Evolutionary conservation across 2,888 invertebrate species (phyloP).

Genomic region (Drosophila rellima): DNA sequence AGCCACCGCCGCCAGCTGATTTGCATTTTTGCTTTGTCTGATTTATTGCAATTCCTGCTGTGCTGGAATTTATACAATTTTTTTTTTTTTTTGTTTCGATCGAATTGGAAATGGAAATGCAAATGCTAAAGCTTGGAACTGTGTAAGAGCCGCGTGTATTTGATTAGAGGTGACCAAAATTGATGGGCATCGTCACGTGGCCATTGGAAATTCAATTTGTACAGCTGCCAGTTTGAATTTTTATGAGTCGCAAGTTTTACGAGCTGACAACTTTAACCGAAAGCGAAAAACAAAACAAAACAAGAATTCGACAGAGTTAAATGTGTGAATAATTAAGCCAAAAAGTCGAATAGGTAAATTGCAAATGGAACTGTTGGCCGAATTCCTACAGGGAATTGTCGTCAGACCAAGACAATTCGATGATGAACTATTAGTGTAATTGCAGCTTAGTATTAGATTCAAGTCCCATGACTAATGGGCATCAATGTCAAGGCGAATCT

Average conservation of each 20-base stretch:
- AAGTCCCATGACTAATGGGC: conserved; percentile 5
- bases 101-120: conserved; percentile 38
- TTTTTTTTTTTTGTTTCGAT: conserved; percentile 23
- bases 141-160: conserved; percentile 32
- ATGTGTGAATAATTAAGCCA: conserved; percentile 19
- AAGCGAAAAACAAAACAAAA: conserved; percentile 4
- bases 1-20: conserved; percentile 39
- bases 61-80: conserved; percentile 56
- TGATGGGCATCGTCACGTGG: conserved; percentile 49
- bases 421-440: conserved; percentile 10
- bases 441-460: conserved; percentile 1
- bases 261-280: conserved; percentile 5
- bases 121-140: conserved; percentile 2
- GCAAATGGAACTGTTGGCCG: conserved; percentile 12
- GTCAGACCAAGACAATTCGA: conserved; percentile 35
- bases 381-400: conserved; percentile 28
- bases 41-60: conserved; percentile 70
- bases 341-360: neutral
- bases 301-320: conserved; percentile 8
- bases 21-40: conserved; percentile 70
- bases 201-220: conserved; percentile 62
- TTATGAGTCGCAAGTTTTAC: conserved; percentile 24
- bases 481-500: conserved; percentile 26
- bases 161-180: conserved; percentile 49
- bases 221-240: conserved; percentile 45